Conservation (phyloP, 2,113 vertebrate species). For the Siniperca knerii region DNA sequence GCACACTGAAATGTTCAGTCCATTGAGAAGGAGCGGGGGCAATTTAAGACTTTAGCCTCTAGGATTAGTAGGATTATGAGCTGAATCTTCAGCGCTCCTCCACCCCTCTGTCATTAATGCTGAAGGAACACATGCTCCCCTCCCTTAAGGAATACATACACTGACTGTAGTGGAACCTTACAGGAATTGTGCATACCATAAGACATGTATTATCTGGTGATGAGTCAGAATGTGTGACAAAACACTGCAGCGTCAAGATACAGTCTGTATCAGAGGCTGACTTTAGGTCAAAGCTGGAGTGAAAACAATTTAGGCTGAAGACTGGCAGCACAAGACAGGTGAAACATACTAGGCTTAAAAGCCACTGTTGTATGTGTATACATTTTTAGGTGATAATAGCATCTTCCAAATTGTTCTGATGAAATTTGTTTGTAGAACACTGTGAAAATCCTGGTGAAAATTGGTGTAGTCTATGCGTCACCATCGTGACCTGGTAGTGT, state of each 20-base stretch:
- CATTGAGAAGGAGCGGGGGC: conserved; percentile 73
- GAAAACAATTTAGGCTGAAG: background rate
- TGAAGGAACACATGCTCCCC: conserved; percentile 61
- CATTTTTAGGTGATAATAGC: background rate
- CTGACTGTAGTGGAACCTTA: background rate
- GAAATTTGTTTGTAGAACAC: no score
- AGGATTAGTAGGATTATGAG: conserved; percentile 85
- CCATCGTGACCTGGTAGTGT: background rate
- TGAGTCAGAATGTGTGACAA: background rate
- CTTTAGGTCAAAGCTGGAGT: background rate
- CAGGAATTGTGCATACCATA: background rate
- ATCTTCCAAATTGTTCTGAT: background rate
- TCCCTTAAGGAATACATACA: conserved; percentile 17
- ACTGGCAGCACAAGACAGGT: background rate
- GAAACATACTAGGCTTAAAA: background rate
- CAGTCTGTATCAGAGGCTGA: background rate
- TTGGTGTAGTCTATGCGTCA: background rate
- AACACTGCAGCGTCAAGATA: conserved; percentile 2
- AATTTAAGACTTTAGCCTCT: conserved; percentile 78
- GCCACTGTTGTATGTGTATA: background rate
- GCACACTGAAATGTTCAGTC: conserved; percentile 39
- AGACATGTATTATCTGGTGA: background rate
- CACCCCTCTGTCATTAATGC: conserved; percentile 62
- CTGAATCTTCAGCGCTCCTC: conserved; percentile 70
- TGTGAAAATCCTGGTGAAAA: background rate